Percentiles rank a stretch among this genome's conserved stretches.
These are phyloP conservation scores for Hippolais icterina DNA, from an alignment of 2,113 vertebrate species.

Conservation along the genomic window DNA sequence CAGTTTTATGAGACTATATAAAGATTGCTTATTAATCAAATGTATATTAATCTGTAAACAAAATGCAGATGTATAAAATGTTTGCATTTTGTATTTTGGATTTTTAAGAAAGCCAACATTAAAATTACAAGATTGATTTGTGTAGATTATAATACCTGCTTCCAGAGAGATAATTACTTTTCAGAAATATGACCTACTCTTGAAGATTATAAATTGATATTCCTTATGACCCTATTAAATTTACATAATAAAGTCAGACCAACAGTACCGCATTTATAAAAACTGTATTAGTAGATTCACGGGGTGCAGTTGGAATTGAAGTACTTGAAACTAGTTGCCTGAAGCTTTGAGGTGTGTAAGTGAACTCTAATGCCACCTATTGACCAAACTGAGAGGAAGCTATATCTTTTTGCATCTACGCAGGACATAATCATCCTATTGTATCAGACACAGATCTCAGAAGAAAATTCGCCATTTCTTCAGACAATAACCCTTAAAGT, in stretches of 20 bases:
- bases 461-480: not conserved
- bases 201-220: not conserved
- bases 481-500: not conserved
- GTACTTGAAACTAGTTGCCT: not conserved
- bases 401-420: not conserved
- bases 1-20: not conserved
- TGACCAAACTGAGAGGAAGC: not conserved
- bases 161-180: not conserved
- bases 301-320: not conserved
- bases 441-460: not conserved
- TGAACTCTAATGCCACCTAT: not conserved
- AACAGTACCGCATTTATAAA: not conserved
- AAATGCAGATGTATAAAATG: not conserved
- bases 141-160: not conserved
- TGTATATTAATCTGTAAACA: not conserved
- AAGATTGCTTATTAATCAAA: not conserved
- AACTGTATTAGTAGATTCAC: not conserved
- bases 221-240: not conserved
- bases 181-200: not conserved
- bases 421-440: fast-evolving
- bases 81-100: not conserved
- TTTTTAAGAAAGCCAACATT: not conserved
- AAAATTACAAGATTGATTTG: not conserved
- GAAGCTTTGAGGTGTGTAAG: not conserved
- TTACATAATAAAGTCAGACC: not conserved